These are phyloP conservation scores for Galeruca laticollis DNA, from an alignment of 2,888 invertebrate species.

Conservation along the genomic window DNA sequence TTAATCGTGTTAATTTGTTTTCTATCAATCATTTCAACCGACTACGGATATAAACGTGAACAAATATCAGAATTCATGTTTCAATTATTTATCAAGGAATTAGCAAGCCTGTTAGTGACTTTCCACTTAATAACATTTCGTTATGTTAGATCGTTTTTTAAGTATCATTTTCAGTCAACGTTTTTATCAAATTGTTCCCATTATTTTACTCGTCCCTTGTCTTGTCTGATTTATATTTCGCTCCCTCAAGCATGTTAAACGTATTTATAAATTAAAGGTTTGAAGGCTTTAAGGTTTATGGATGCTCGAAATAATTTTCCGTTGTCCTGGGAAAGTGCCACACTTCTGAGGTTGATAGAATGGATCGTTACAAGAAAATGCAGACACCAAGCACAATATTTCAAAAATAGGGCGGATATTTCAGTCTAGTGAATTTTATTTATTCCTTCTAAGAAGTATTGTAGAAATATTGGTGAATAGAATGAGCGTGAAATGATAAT, in stretches of 20 bases:
- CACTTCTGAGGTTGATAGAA: background rate
- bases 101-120: too few species aligned
- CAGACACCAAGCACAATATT: slow-evolving; percentile 1
- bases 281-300: background rate
- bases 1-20: too few species aligned
- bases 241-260: background rate
- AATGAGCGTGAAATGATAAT: background rate
- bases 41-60: too few species aligned
- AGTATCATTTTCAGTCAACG: background rate
- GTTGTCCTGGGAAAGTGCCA: slow-evolving; percentile 5
- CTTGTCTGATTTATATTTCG: slow-evolving; percentile 1
- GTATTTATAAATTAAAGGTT: background rate
- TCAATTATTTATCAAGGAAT: too few species aligned
- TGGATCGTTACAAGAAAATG: slow-evolving; percentile 4
- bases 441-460: background rate
- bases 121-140: too few species aligned
- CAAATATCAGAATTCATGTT: too few species aligned
- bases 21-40: too few species aligned
- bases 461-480: background rate
- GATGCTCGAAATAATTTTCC: slow-evolving; percentile 8
- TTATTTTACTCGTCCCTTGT: background rate
- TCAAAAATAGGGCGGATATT: background rate
- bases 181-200: background rate
- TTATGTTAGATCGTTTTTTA: too few species aligned
- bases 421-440: background rate